Conservation (phyloP, 1,140 invertebrate genomes). For the Drosophila pectinifera region DNA sequence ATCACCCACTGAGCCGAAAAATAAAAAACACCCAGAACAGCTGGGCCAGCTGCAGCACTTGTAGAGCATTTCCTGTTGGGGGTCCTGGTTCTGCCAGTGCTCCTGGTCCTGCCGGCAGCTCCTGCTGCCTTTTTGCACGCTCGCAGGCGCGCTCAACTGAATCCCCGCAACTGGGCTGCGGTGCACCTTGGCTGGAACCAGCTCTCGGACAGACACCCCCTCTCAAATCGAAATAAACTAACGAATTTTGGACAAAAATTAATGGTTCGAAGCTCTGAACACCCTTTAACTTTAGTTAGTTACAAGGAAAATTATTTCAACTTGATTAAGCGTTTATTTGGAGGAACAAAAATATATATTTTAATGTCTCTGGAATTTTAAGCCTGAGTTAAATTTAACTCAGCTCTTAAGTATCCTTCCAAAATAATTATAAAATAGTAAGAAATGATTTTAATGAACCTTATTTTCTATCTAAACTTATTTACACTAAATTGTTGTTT, state of each 20-base stretch:
- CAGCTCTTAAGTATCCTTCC: neutral
- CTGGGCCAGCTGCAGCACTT: conserved; percentile 75
- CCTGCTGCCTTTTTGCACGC: conserved; percentile 74
- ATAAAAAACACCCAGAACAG: conserved; percentile 38
- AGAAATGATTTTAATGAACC: neutral
- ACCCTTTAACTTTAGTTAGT: neutral
- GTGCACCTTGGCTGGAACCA: conserved; percentile 61
- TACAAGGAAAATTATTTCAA: neutral
- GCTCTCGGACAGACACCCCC: conserved; percentile 24
- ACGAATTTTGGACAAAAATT: conserved; percentile 14
- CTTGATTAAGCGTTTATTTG: neutral
- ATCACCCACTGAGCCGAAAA: conserved; percentile 21
- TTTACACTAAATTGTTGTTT: too few species aligned
- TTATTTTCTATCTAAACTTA: neutral
- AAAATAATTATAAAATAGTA: neutral
- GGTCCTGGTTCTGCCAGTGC: conserved; percentile 1
- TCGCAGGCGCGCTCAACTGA: conserved; percentile 77
- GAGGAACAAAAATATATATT: neutral
- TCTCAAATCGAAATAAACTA: conserved; percentile 39
- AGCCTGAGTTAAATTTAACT: too few species aligned
- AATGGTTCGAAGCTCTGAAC: conserved; percentile 7
- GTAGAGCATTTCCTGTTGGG: conserved; percentile 73
- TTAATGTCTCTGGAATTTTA: too few species aligned
- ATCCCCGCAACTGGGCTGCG: conserved; percentile 57
- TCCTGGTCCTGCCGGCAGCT: neutral